Percentiles rank a stretch among this genome's conserved stretches.
phyloP scores from a whole-genome alignment of 2,113 vertebrate species.

The Ciconia boyciana region DNA sequence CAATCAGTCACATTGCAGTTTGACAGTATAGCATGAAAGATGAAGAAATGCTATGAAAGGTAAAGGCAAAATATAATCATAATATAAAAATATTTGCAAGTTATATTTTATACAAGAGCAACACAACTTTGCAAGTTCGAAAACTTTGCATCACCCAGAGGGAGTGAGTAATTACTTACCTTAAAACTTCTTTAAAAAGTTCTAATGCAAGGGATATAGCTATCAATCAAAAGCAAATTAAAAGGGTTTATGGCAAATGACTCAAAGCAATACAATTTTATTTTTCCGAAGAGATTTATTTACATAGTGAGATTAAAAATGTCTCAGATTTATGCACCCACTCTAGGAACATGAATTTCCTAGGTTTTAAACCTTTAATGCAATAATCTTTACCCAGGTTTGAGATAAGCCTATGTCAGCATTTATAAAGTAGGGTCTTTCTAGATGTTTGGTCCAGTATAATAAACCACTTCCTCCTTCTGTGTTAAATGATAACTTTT shows the following conservation, averaged over 20 bases:
- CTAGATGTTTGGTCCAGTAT: background rate
- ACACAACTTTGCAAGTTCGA: background rate
- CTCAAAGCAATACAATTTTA: conserved; percentile 23
- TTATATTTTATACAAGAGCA: conserved; percentile 53
- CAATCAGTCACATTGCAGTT: conserved; percentile 61
- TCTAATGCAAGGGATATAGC: background rate
- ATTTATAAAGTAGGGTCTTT: background rate
- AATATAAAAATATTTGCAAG: conserved; percentile 67
- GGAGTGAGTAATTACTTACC: background rate
- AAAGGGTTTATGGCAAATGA: background rate
- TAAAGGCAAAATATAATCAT: conserved; percentile 56
- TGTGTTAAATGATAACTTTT: background rate
- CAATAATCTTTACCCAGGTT: conserved; percentile 17
- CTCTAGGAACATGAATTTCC: background rate
- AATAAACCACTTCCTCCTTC: background rate
- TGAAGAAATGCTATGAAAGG: conserved; percentile 50
- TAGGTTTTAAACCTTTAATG: conserved; percentile 12
- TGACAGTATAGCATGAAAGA: conserved; percentile 53
- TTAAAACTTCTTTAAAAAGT: background rate
- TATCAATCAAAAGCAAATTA: conserved; percentile 41
- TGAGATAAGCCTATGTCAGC: background rate
- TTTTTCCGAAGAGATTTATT: conserved; percentile 49
- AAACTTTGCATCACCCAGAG: background rate
- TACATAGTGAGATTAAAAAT: conserved; percentile 32
- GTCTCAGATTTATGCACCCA: conserved; percentile 6